Evolutionary conservation across 92 coral and sea anemone genomes (phyloP).

Genomic region (Porites evermanni): DNA sequence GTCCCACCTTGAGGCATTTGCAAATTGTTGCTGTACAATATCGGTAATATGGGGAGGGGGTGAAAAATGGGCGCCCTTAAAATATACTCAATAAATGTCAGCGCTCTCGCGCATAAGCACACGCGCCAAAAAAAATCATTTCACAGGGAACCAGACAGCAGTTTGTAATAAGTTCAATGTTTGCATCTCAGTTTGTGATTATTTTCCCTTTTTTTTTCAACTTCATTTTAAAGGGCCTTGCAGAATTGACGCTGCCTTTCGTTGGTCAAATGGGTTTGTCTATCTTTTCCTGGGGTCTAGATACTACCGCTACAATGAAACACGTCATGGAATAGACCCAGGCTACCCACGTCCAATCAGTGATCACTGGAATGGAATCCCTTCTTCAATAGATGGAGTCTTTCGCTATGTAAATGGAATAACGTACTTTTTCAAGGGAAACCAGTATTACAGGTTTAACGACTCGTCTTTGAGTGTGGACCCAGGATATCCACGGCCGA

Average conservation of each 20-base stretch:
- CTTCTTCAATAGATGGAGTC: constrained; percentile 80
- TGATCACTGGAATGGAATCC: constrained; percentile 88
- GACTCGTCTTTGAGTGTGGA: constrained; percentile 78
- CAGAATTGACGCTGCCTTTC: constrained; percentile 75
- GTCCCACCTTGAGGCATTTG: too few relatives aligned
- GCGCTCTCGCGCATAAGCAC: too few relatives aligned
- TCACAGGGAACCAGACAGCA: too few relatives aligned
- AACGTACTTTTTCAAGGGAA: constrained; percentile 93
- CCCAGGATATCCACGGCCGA: constrained; percentile 79
- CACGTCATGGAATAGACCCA: constrained; percentile 74
- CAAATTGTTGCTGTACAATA: too few relatives aligned
- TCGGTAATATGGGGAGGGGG: too few relatives aligned
- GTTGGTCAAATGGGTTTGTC: constrained; percentile 85
- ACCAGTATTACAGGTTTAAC: constrained; percentile 83
- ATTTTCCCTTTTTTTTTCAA: background rate
- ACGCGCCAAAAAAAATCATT: too few relatives aligned
- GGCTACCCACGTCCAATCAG: constrained; percentile 83
- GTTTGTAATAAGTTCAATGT: background rate
- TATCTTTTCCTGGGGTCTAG: constrained; percentile 87
- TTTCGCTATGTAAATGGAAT: constrained; percentile 87
- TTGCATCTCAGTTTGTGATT: background rate
- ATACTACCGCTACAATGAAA: constrained; percentile 90
- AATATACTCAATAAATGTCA: too few relatives aligned
- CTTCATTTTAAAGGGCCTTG: constrained; percentile 70
- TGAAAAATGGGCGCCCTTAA: too few relatives aligned